phyloP scores from a whole-genome alignment of 2,888 invertebrate genomes.

The Folsomia manolachei region DNA sequence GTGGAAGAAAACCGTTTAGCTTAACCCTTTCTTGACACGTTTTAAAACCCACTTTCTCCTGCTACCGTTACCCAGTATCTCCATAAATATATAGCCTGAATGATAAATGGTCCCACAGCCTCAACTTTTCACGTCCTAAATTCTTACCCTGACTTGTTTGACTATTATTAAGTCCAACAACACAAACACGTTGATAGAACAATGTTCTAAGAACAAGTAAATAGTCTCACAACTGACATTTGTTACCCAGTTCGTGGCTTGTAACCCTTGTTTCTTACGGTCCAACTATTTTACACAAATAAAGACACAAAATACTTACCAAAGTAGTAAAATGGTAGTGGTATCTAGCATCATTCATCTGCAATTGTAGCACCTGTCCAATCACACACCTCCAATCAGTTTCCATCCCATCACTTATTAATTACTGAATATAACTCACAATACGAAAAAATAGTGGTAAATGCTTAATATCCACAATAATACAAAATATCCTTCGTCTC shows the following conservation, averaged over 20 bases:
- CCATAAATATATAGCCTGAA: too few species aligned
- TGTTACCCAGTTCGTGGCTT: not conserved
- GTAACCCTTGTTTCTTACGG: too few species aligned
- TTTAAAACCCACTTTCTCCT: too few species aligned
- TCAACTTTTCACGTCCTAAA: not conserved
- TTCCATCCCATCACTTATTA: too few species aligned
- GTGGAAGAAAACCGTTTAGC: too few species aligned
- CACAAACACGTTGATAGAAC: not conserved
- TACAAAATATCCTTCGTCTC: constrained; percentile 79
- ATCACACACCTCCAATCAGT: constrained; percentile 10
- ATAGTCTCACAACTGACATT: not conserved
- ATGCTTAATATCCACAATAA: constrained; percentile 81
- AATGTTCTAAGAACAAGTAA: too few species aligned
- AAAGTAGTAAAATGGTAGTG: constrained; percentile 94
- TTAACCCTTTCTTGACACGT: too few species aligned
- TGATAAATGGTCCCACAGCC: not conserved
- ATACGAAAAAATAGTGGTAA: constrained; percentile 81
- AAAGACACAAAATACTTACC: too few species aligned
- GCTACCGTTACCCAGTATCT: too few species aligned
- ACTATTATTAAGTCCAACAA: not conserved
- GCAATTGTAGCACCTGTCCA: constrained; percentile 84
- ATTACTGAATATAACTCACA: constrained; percentile 71
- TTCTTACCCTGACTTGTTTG: too few species aligned
- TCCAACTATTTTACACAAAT: too few species aligned
- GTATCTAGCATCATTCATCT: constrained; percentile 93